Base-by-base conservation (phyloP, 2,888 invertebrate species). In the Alentia gelatinosa region DNA sequence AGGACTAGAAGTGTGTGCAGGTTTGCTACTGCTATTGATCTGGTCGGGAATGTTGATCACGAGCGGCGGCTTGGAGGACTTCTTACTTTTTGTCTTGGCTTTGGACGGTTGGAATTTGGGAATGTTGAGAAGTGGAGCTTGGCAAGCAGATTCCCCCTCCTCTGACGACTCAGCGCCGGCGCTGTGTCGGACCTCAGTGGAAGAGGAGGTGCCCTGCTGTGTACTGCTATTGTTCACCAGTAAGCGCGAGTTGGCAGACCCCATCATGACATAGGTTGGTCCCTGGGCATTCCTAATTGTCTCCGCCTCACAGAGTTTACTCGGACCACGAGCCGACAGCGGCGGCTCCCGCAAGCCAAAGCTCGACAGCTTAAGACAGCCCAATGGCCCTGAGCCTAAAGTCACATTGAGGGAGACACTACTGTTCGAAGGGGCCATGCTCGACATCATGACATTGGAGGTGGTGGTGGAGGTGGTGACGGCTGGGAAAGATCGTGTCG, bases 121-220 rank as follows among this genome's bases (percentile, higher is more conserved):
- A 89, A 89, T 89, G 89, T 89, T 89, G n/a, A 89, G 63, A 47
- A 89, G 39, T 12, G 89, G 89, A 9, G 89, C 35, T 37, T 89
- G 56, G 42, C 50, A 86, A 42, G 42, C 86, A 7, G 42, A 47
- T 30, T 86, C 86, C 12, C 42, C 47, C 23, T 79, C 79, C 79
- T 79, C 79, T 39, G 79, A 79, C 15, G 79, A 79, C 39, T 79
- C 79, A n/a, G 79, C 39, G 79, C 79, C 79, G 0, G 79, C 79
- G 39, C 37, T 39, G 68, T 26, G 68, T 26, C 15, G 1, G 1
- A 68, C 68, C 30, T 9, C 68, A 5, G 39, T 12, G 79, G 39
- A 9, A 30, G 33, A 12, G 23, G 26, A 40, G 40, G 40, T n/a
- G 1, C 35, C 39, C 15, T 1, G 42, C 30, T 86, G 42, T 30